A percentile compares a stretch with the other conserved stretches of the same genome.
These are phyloP conservation scores for Anaspis maculata DNA, from an alignment of 2,888 invertebrate genomes.

Conservation along the genomic window DNA sequence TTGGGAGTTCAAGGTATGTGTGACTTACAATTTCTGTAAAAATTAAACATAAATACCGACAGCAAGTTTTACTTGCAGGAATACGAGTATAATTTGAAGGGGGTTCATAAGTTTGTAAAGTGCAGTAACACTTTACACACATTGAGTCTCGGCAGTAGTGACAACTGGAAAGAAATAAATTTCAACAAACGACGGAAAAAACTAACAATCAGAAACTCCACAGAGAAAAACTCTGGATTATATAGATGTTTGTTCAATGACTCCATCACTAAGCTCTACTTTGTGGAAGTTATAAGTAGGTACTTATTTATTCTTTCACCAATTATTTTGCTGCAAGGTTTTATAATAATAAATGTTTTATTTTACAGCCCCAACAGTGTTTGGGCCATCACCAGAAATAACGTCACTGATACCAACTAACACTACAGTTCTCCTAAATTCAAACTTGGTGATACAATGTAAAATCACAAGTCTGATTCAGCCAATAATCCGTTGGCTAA, in stretches of 20 bases:
- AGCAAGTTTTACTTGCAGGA: too few species aligned
- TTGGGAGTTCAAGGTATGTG: too few species aligned
- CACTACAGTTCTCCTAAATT: constrained; percentile 27
- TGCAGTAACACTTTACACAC: too few species aligned
- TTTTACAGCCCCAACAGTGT: constrained; percentile 22
- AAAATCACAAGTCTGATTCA: constrained; percentile 33
- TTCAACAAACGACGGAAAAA: background rate
- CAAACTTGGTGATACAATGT: constrained; percentile 35
- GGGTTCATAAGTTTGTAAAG: too few species aligned
- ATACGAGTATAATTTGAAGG: too few species aligned
- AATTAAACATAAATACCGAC: too few species aligned
- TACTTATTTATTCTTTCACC: too few species aligned
- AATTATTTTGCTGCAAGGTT: too few species aligned
- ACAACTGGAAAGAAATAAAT: background rate
- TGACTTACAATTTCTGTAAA: too few species aligned
- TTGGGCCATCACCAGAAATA: constrained; percentile 27
- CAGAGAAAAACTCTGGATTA: background rate
- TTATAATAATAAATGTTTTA: background rate
- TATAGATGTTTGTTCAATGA: background rate
- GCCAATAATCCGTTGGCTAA: constrained; percentile 36
- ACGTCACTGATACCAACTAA: constrained; percentile 29
- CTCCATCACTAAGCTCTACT: background rate
- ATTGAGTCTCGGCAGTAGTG: too few species aligned
- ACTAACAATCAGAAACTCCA: background rate
- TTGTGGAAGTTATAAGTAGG: background rate